Conservation (phyloP, 2,888 invertebrate species). For the Phragmatobia fuliginosa region DNA sequence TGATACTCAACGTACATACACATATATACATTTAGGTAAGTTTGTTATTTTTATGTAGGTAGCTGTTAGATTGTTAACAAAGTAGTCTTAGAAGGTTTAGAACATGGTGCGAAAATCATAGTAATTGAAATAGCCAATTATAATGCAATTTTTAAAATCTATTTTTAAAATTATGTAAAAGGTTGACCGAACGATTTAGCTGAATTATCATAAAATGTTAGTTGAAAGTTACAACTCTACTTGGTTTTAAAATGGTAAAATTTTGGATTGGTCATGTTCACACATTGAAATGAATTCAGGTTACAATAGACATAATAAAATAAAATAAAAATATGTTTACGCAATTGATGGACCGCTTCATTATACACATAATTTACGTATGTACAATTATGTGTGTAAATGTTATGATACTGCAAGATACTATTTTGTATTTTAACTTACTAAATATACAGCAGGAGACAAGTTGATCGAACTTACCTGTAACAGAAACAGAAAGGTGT, state of each 20-base stretch:
- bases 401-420: constrained; percentile 48
- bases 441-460: constrained; percentile 10
- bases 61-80: not conserved
- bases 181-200: not conserved
- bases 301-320: not conserved
- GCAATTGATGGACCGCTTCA: not conserved
- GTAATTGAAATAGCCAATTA: not conserved
- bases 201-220: not conserved
- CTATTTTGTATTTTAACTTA: constrained; percentile 44
- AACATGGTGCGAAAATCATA: not conserved
- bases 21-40: not conserved
- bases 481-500: constrained; percentile 47
- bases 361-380: not conserved
- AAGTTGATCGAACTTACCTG: constrained; percentile 57
- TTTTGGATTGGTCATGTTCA: too few species aligned
- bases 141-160: not conserved
- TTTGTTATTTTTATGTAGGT: not conserved
- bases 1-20: not conserved
- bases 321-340: not conserved
- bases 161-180: not conserved
- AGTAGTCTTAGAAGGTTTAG: not conserved
- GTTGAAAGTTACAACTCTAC: too few species aligned
- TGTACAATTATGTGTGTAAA: not conserved
- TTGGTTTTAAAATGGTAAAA: too few species aligned
- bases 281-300: not conserved